Evolutionary conservation across 2,888 invertebrate genomes (phyloP), one percentile per base, ranked within the genome.

Genomic region (Auanema sp.): DNA sequence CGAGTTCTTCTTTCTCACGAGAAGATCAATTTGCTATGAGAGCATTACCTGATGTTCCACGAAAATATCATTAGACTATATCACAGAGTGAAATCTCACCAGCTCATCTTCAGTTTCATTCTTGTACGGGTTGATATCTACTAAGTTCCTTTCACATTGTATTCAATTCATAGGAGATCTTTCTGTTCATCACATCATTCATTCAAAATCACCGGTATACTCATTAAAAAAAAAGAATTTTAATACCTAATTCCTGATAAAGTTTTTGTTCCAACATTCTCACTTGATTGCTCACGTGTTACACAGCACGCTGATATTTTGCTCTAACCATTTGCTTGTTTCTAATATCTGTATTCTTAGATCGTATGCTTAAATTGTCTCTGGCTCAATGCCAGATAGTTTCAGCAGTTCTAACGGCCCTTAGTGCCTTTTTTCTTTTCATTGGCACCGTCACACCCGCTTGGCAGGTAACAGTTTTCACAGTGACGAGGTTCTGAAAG

Each of bases 391-490:
- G 72, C 52, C 79, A 80, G 53, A 55, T 76, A 8, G 69, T 68
- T 1, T 71, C 75, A 3, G 62, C 74, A 18, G 58, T 71, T 12
- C 55, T 72, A 11, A 62, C 73, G 14, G 63, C 66, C 12, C 43
- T 76, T n/a, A 71, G 79, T 21, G 71, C 75, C 23, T 63, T 72
- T 47, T 65, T 81, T 23, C 64, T 74, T 8, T 79, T 82, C 62
- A 42, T 82, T 42, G 79, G 75, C 6, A 75, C 76, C 4, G 24
- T 79, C 2, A 82, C 82, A 16, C 82, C 82, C n/a, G 72, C 79
- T 8, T 82, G 82, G 82, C 82, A 82, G 74, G 80, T 79, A 41
- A n/a, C n/a, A n/a, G n/a, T n/a, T n/a, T n/a, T n/a, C n/a, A n/a
- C n/a, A n/a, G n/a, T n/a, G n/a, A n/a, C n/a, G n/a, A n/a, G n/a